Conservation (phyloP, 1,140 invertebrate species). For the Atta colombica region DNA sequence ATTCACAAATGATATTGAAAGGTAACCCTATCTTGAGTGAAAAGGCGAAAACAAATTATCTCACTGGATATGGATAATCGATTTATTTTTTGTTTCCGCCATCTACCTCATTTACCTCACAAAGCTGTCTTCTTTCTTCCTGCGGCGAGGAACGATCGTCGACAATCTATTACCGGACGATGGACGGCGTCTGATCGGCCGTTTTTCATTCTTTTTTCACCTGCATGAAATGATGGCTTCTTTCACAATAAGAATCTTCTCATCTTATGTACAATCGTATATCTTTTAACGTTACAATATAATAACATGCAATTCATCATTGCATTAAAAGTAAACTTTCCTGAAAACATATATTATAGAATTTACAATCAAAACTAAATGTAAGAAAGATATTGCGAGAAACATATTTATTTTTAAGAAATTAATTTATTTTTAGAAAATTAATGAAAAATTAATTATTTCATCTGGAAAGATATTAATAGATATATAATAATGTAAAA, state of each 20-base stretch:
- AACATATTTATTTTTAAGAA: neutral
- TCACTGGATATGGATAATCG: conserved; percentile 29
- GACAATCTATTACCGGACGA: conserved; percentile 44
- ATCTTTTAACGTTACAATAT: neutral
- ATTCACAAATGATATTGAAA: conserved; percentile 8
- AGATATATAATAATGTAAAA: neutral
- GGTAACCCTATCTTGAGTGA: conserved; percentile 11
- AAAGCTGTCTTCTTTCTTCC: conserved; percentile 14
- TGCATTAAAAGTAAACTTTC: neutral
- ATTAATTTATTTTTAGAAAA: neutral
- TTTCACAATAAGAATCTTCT: conserved; percentile 10
- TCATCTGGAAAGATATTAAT: neutral
- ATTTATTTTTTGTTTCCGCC: conserved; percentile 49
- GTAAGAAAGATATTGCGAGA: neutral
- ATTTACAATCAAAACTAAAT: neutral
- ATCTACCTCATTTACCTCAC: conserved; percentile 16
- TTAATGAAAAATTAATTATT: neutral
- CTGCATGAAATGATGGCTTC: conserved; percentile 20
- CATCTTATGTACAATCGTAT: neutral
- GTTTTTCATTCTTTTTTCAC: conserved; percentile 24
- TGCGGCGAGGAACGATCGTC: conserved; percentile 30
- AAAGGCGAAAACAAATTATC: conserved; percentile 52
- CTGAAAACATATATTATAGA: neutral
- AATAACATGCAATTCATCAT: neutral
- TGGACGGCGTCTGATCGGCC: neutral